Base-by-base conservation (phyloP, 2,888 invertebrate genomes). In the Argyresthia albistria region DNA sequence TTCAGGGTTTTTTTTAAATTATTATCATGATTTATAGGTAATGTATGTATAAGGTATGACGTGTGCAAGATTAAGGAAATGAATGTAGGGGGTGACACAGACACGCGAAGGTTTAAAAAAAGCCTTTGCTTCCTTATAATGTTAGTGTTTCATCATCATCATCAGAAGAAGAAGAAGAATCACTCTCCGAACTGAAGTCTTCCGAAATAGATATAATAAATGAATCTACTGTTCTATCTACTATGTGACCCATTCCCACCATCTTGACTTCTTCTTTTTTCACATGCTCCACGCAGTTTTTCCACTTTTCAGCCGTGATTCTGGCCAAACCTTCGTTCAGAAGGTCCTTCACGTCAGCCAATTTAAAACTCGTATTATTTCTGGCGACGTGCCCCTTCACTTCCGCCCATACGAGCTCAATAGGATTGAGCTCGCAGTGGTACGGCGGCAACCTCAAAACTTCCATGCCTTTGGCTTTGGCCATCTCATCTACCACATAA, bases 371-470 rank as follows among this genome's bases (percentile, higher is more conserved):
- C 12, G 8, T 52, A 14, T 46, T 52, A 15, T 52, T 52, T 16
- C 37, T 46, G 3, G 37, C 52, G 8, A 52, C 46, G 9, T 52
- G n/a, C 8, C 39, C 46, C 45, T 52, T 46, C 12, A 52, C 42
- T 10, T 51, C 25, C 11, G 51, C 51, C 51, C 51, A 51, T 8
- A 51, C 35, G n/a, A 51, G 16, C 12, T 51, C 51, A 45, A 46
- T 51, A 10, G 51, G 47, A 35, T 47, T 47, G 35, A 47, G 35
- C 12, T 47, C 47, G 14, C 47, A 47, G 35, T 47, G 47, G 36
- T 47, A 47, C 8, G 47, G 47, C 11, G 47, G 35, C 8, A 46
- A 25, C 7, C 46, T 8, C 9, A 43, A 35, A 1, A 50, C 43
- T 2, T 14, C n/a, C n/a, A 46, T 14, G 11, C 37, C 37, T 12